phyloP scores from a whole-genome alignment of 2,113 vertebrate genomes.

The Ophthalmolycus amberensis region DNA sequence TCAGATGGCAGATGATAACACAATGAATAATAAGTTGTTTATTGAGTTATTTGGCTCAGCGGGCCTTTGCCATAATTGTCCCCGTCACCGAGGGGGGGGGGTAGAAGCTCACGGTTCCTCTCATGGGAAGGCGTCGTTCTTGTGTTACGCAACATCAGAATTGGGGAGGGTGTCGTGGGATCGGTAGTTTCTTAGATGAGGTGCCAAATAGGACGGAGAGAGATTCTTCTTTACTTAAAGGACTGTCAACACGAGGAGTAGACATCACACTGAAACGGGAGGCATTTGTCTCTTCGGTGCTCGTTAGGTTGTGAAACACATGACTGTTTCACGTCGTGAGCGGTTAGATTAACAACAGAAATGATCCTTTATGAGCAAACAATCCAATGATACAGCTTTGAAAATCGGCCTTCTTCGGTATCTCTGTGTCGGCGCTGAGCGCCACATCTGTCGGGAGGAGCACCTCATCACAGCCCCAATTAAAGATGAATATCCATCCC shows the following conservation, averaged over 20 bases:
- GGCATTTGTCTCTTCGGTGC: slow-evolving; percentile 4
- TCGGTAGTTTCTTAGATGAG: slow-evolving; percentile 20
- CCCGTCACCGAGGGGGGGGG: neutral
- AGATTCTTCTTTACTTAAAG: slow-evolving; percentile 30
- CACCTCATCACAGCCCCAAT: slow-evolving; percentile 33
- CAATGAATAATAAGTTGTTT: slow-evolving; percentile 60
- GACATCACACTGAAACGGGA: slow-evolving; percentile 4
- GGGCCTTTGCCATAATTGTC: slow-evolving; percentile 31
- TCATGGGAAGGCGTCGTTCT: neutral
- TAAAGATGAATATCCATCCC: slow-evolving; percentile 41
- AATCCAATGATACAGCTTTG: slow-evolving; percentile 22
- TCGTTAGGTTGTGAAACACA: slow-evolving; percentile 7
- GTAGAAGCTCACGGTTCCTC: slow-evolving; percentile 14
- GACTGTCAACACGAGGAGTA: slow-evolving; percentile 5
- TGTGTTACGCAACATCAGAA: slow-evolving; percentile 28
- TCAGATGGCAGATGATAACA: slow-evolving; percentile 52
- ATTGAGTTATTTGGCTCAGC: slow-evolving; percentile 46
- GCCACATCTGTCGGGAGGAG: slow-evolving; percentile 41
- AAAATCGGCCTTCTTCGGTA: slow-evolving; percentile 17
- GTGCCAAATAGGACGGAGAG: slow-evolving; percentile 39
- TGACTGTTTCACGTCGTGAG: too few species aligned
- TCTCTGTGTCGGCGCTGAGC: slow-evolving; percentile 18
- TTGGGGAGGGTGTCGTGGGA: slow-evolving; percentile 39
- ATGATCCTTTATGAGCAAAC: neutral
- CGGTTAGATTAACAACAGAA: too few species aligned